phyloP scores from a whole-genome alignment of 2,113 vertebrate genomes.

The Agelaius tricolor region DNA sequence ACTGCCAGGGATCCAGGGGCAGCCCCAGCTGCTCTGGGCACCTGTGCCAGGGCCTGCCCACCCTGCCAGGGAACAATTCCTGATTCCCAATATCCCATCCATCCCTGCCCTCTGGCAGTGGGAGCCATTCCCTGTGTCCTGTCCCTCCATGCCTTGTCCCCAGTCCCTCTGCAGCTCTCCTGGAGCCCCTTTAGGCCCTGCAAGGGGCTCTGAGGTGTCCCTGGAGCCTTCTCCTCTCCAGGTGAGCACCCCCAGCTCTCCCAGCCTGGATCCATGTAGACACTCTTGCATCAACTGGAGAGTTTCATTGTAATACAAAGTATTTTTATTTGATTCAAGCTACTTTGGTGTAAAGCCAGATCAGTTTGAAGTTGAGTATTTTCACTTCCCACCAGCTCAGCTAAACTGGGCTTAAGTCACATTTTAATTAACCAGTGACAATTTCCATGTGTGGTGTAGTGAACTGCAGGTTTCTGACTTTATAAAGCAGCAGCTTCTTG shows the following conservation, averaged over 20 bases:
- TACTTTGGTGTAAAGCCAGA: not conserved
- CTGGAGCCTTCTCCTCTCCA: not conserved
- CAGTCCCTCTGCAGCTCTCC: not conserved
- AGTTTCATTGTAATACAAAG: not conserved
- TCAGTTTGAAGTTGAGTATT: not conserved
- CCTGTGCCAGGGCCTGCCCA: not conserved
- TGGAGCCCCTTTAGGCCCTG: not conserved
- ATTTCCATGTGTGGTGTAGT: not conserved
- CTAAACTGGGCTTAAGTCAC: not conserved
- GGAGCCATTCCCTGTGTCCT: not conserved
- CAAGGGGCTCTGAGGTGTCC: accelerated
- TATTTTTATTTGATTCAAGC: not conserved
- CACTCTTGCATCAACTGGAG: not conserved
- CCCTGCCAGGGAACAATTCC: not conserved
- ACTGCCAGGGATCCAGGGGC: not conserved
- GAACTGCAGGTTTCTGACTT: not conserved
- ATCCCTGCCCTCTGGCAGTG: not conserved
- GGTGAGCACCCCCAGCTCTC: not conserved
- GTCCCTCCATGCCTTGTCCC: not conserved
- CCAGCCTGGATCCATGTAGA: not conserved
- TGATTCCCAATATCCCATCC: not conserved
- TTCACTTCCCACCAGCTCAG: not conserved
- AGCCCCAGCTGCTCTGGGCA: not conserved
- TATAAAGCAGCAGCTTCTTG: not conserved
- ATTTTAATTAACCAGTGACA: not conserved